A percentile compares a stretch with the other conserved stretches of the same genome.
Conservation (phyloP, 2,113 vertebrate species). For the Lophotis ruficrista region DNA sequence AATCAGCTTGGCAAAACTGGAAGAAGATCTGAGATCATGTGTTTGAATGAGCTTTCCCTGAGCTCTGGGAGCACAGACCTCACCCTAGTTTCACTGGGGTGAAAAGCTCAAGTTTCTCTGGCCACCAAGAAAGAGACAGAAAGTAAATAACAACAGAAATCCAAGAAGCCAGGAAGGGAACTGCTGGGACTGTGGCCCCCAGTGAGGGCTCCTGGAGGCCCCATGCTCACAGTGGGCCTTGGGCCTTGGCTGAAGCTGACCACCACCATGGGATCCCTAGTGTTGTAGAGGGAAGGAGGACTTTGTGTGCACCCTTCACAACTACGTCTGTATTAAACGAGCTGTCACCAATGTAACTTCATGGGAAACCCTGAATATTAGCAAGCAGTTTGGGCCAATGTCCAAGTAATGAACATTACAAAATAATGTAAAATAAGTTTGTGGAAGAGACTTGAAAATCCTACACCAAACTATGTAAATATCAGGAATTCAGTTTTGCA, state of each 20-base stretch:
- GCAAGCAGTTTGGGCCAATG: background rate
- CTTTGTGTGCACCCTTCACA: background rate
- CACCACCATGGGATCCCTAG: background rate
- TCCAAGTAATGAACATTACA: background rate
- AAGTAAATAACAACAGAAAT: background rate
- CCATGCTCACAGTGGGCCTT: background rate
- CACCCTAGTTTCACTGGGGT: background rate
- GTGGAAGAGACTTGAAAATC: background rate
- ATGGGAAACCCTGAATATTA: background rate
- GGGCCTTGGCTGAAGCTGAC: background rate
- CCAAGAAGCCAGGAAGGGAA: background rate
- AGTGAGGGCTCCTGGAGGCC: background rate
- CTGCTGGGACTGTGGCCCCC: background rate
- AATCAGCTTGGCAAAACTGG: background rate
- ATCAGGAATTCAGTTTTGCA: background rate
- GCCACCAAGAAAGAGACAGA: background rate
- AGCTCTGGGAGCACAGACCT: background rate
- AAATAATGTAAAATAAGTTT: background rate
- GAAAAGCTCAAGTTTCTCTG: background rate
- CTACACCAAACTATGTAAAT: background rate
- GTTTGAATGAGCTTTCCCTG: background rate
- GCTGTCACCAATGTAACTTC: background rate
- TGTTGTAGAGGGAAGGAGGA: background rate
- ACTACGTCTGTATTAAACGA: background rate
- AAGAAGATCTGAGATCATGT: background rate